Evolutionary conservation across 2,113 vertebrate species (phyloP), one percentile per base, ranked within the genome.

Genomic region (Gadus chalcogrammus): DNA sequence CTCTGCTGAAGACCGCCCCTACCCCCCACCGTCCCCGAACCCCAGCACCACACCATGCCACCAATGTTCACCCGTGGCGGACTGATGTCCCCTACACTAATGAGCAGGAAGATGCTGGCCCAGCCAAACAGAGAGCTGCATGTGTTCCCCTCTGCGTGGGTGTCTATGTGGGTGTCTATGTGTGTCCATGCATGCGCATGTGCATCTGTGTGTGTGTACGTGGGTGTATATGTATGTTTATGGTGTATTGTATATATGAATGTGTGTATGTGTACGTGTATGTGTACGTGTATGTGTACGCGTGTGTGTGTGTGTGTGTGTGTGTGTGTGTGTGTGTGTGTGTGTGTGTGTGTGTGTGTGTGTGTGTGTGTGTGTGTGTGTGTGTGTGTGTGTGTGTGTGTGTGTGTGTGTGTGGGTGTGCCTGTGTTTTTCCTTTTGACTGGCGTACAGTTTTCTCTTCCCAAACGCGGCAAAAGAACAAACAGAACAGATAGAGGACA

Each of bases 31-130:
- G 24, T 24, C 31, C 31, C 31, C 31, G 6, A 4, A 35, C 31
- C 31, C 31, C 31, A 35, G 3, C 31, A 35, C 31, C 31, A 35
- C 31, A 35, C 31, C 31, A 35, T 35, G 31, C 31, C 31, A 35
- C 31, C 67, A 72, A 48, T 78, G 55, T 74, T 31, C 70, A 70
- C 70, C 73, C 28, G 17, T 48, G 38, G 71, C 73, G 75, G 66
- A 59, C 70, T 72, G 65, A 12, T 17, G 42, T 55, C 18, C 58
- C 18, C 60, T 61, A 35, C 31, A 35, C 67, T 71, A 76, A 78
- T 76, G 42, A 84, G 68, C 4, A 48, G 31, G 15, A 15, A 42
- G 70, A 28, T 52, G 62, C 61, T 66, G 55, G 69, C 15, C 52
- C 3, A 68, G 55, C 24, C 15, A 65, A 9, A 11, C 24, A 58